Evolutionary conservation across 1,140 invertebrate species (phyloP), one percentile per base, ranked within the genome.

Genomic region (Drosophila azteca): DNA sequence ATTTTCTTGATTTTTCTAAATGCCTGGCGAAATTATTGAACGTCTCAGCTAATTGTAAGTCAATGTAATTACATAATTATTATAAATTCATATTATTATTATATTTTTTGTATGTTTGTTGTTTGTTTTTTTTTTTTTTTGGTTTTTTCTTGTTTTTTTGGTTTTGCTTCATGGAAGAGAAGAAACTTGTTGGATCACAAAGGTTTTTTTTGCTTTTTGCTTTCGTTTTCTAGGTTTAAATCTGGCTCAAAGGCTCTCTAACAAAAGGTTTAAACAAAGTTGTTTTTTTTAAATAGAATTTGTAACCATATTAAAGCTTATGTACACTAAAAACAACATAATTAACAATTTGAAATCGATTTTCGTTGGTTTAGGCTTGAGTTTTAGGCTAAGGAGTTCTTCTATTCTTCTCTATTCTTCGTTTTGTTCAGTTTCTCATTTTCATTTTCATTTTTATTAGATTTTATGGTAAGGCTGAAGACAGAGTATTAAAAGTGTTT

Each of bases 131-230:
- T 15, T 41, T 80, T 81, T 49, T 61, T 60, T 63, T 45, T 70
- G 64, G 31, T 46, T 50, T 46, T 76, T 46, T 62, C 17, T n/a
- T 64, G 46, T 4, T 22, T 49, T 65, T 52, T 54, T 54, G 55
- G 41, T 60, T 76, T 81, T 72, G 74, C 82, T 90, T 87, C 84
- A 81, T 90, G 89, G 89, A 90, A 90, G 89, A 87, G 89, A 90
- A 90, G 76, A 89, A 90, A 84, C 81, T 77, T 73, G 70, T 79
- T 88, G 79, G 89, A 90, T 90, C 89, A 90, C 89, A 90, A 87
- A 90, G 85, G 84, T 87, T 77, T 76, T 58, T 64, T 70, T 65
- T 54, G 31, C 39, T 53, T 60, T 74, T 54, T 50, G 48, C 5
- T 31, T 13, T 50, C 22, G 39, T 54, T 54, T 26, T 29, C 39